Conservation (phyloP, 2,797 vertebrate species). For the Pantherophis alleghaniensis region DNA sequence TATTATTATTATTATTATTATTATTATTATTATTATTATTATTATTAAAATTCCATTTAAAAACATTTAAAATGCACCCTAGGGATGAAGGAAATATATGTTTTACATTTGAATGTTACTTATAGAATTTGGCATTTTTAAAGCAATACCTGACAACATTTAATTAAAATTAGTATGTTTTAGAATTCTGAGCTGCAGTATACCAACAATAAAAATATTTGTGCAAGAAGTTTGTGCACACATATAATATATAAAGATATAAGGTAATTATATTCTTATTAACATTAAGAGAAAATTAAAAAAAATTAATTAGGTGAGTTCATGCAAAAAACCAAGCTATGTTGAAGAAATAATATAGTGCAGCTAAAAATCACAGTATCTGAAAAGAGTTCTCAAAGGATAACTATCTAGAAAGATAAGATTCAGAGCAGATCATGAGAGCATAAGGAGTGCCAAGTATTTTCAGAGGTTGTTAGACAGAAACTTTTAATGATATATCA, state of each 20-base stretch:
- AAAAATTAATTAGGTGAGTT: neutral
- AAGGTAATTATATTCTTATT: neutral
- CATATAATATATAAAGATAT: neutral
- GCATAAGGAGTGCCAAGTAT: neutral
- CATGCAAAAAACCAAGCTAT: neutral
- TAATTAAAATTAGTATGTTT: neutral
- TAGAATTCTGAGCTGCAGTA: neutral
- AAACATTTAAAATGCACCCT: neutral
- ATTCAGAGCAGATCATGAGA: neutral
- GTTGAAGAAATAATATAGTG: neutral
- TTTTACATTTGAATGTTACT: neutral
- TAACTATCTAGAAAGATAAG: neutral
- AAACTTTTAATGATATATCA: neutral
- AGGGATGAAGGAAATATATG: neutral
- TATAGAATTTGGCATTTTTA: neutral
- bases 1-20: no score
- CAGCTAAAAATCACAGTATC: neutral
- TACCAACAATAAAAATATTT: neutral
- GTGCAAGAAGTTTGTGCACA: neutral
- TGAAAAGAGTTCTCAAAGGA: neutral
- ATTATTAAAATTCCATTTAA: neutral
- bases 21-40: neutral
- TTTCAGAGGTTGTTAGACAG: neutral
- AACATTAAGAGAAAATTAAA: neutral
- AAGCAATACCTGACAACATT: neutral